These are phyloP conservation scores for Myiozetetes cayanensis DNA, from an alignment of 2,113 vertebrate species.

Conservation along the genomic window DNA sequence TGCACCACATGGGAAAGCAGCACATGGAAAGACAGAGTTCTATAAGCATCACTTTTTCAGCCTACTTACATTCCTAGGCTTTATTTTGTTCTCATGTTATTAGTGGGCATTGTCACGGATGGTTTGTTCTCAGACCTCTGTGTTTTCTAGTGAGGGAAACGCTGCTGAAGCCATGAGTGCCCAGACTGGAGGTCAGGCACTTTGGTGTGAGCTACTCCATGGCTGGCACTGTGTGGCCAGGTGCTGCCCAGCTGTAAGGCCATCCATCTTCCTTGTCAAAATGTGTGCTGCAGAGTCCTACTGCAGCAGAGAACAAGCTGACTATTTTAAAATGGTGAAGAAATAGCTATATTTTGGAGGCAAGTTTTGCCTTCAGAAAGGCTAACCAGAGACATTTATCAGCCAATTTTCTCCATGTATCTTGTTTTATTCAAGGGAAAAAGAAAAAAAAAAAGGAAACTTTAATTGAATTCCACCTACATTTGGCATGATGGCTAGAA, in stretches of 20 bases:
- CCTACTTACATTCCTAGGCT: background rate
- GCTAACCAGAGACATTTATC: background rate
- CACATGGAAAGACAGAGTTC: background rate
- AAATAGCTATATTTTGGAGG: background rate
- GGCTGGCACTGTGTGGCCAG: background rate
- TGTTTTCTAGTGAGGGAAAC: background rate
- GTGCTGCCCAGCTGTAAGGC: background rate
- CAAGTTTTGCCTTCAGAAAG: background rate
- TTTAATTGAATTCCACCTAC: background rate
- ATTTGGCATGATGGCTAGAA: background rate
- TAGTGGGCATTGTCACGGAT: background rate
- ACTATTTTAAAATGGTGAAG: background rate
- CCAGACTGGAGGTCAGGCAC: too few relatives aligned
- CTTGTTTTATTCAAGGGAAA: background rate
- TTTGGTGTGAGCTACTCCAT: background rate
- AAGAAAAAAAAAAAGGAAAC: background rate
- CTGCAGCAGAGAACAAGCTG: background rate
- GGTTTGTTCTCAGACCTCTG: background rate
- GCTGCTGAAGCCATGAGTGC: rapidly evolving
- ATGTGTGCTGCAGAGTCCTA: background rate
- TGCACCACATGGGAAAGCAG: background rate
- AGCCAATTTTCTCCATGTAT: background rate
- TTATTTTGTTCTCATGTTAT: background rate
- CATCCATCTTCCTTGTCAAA: background rate
- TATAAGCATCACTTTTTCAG: background rate